Evolutionary conservation across 2,113 vertebrate genomes (phyloP).

Genomic region (Rhynchomys soricoides): DNA sequence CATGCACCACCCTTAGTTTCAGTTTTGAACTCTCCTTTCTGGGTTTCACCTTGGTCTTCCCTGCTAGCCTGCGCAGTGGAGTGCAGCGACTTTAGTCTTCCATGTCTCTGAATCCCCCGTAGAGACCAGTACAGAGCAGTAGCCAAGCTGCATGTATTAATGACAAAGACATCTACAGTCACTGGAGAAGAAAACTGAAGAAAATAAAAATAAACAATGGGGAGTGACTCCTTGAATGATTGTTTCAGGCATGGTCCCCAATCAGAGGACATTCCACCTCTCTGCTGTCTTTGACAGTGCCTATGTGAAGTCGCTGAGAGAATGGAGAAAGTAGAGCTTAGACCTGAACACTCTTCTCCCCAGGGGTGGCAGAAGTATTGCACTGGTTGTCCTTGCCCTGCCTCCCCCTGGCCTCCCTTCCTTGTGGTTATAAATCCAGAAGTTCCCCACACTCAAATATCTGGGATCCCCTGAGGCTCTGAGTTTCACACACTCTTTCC

Average conservation of each 20-base stretch:
- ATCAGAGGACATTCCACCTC: background rate
- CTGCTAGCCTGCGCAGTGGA: background rate
- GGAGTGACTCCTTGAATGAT: background rate
- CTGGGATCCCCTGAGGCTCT: background rate
- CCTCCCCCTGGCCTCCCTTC: background rate
- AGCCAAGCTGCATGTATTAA: background rate
- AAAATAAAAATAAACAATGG: fast-evolving
- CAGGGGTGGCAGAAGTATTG: background rate
- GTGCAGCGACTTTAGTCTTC: background rate
- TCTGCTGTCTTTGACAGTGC: background rate
- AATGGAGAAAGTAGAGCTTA: background rate
- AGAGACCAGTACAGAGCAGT: background rate
- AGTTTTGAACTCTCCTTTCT: background rate
- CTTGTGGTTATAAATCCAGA: background rate
- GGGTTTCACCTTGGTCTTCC: background rate
- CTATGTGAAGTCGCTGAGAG: too few relatives aligned
- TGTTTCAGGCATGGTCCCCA: background rate
- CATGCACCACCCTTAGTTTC: fast-evolving
- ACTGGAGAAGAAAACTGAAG: background rate
- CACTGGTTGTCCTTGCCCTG: background rate
- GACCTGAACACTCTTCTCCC: background rate
- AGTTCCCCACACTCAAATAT: background rate
- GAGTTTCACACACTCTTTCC: background rate
- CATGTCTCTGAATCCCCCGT: background rate
- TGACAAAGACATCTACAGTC: slow-evolving; percentile 49